Conservation (phyloP, 2,797 vertebrate genomes). For the Pampus argenteus region DNA sequence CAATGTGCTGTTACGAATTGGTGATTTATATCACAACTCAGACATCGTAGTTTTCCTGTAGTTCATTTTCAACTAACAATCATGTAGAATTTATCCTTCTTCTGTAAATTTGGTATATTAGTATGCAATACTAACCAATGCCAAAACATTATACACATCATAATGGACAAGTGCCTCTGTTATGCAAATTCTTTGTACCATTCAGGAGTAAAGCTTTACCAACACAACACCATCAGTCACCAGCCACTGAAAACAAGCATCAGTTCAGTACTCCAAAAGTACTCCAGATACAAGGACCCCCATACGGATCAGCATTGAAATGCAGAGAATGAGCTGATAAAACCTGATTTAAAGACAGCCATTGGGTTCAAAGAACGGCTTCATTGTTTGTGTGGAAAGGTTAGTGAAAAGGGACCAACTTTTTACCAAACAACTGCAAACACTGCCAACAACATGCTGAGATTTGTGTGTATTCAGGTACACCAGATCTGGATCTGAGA, state of each 20-base stretch:
- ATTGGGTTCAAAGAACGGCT: slow-evolving; percentile 22
- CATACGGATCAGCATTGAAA: slow-evolving; percentile 35
- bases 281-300: slow-evolving; percentile 33
- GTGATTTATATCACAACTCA: slow-evolving; percentile 12
- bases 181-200: slow-evolving; percentile 63
- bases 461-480: slow-evolving; percentile 57
- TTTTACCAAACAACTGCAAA: slow-evolving; percentile 78
- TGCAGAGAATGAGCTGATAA: slow-evolving; percentile 45
- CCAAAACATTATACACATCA: slow-evolving; percentile 62
- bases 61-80: slow-evolving; percentile 72
- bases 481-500: slow-evolving; percentile 50
- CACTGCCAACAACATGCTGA: slow-evolving; percentile 77
- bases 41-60: slow-evolving; percentile 31
- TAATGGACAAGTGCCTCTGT: slow-evolving; percentile 81
- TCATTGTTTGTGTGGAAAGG: slow-evolving; percentile 60
- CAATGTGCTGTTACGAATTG: slow-evolving; percentile 40
- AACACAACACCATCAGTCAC: slow-evolving; percentile 45
- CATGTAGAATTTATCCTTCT: slow-evolving; percentile 64
- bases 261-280: slow-evolving; percentile 40
- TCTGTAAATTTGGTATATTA: slow-evolving; percentile 44
- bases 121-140: slow-evolving; percentile 50
- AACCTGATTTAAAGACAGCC: slow-evolving; percentile 15
- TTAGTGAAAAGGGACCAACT: slow-evolving; percentile 76
- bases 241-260: slow-evolving; percentile 49
- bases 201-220: slow-evolving; percentile 46